Base-by-base conservation (phyloP, 2,888 invertebrate species). In the Schrankia costaestrigalis region DNA sequence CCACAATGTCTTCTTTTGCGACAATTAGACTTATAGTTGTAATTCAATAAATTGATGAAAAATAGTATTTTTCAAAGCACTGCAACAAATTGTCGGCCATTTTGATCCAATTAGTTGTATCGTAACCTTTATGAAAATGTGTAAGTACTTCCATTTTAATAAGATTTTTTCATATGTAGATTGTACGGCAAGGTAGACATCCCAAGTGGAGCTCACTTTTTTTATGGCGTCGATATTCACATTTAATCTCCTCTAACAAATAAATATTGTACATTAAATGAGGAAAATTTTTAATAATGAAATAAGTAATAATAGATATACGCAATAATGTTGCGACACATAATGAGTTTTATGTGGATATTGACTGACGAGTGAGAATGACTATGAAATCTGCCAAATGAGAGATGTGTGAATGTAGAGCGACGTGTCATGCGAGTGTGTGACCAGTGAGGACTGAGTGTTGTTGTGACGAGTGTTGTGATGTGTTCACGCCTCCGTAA, bases 61-160 rank as follows among this genome's bases (percentile, higher is more conserved):
- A 70, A 74, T 77, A 72, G 70, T 73, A 75, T 77, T 70, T 74
- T 54, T 71, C 67, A 69, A 75, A 74, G 79, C 81, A 81, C 81
- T 70, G 56, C 71, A 67, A 75, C 64, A 63, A 73, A 63, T 76
- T 69, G 84, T 84, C 83, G 79, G 82, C 85, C 85, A 82, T 84
- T 83, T 78, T 77, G 73, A 83, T 72, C 78, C 76, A 78, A 78
- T 83, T 84, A 83, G 76, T 82, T 78, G 61, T 79, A 78, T 56
- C 32, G 40, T 56, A 50, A 72, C 73, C 65, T 68, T 68, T 73
- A 70, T 74, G 72, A 77, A 71, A 68, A 71, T 67, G 71, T 78
- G 73, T 81, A 82, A 83, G 83, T 86, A 87, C 86, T 87, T 86
- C 86, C 86, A 87, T 82, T 86, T 82, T 81, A 65, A 76, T 84